A percentile compares a stretch with the other conserved stretches of the same genome.
Conservation (phyloP, 2,797 vertebrate genomes). For the Pristis pectinata region DNA sequence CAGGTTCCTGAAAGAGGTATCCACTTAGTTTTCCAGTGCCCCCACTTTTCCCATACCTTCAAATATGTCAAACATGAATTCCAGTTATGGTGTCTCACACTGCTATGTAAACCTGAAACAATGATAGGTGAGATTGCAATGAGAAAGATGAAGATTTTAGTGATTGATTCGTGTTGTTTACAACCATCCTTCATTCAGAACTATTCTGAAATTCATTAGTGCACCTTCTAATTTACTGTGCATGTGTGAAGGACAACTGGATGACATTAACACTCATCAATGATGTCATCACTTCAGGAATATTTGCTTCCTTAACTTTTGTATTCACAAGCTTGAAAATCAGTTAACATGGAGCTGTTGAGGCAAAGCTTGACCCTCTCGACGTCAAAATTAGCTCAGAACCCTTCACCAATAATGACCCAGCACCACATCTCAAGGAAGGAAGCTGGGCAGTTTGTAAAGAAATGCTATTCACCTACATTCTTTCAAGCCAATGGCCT, state of each 20-base stretch:
- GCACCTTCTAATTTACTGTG: too few species aligned
- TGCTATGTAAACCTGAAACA: not conserved
- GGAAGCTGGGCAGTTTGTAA: not conserved
- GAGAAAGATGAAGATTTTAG: not conserved
- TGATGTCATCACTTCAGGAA: not conserved
- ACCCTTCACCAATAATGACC: not conserved
- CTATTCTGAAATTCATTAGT: not conserved
- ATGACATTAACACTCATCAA: not conserved
- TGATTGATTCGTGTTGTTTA: not conserved
- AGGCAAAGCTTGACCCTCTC: too few species aligned
- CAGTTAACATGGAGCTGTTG: too few species aligned
- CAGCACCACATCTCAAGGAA: not conserved
- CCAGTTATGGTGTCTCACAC: not conserved
- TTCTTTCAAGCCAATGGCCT: too few species aligned
- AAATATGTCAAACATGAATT: not conserved
- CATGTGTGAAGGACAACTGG: not conserved
- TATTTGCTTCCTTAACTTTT: too few species aligned
- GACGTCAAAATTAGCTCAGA: not conserved
- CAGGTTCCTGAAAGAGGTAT: not conserved
- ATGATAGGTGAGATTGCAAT: not conserved
- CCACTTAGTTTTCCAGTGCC: not conserved
- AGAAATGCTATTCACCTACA: not conserved
- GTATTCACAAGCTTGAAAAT: too few species aligned
- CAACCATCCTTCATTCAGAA: not conserved
- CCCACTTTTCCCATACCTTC: not conserved